Evolutionary conservation across 2,113 vertebrate genomes (phyloP).

Genomic region (Datnioides undecimradiatus): DNA sequence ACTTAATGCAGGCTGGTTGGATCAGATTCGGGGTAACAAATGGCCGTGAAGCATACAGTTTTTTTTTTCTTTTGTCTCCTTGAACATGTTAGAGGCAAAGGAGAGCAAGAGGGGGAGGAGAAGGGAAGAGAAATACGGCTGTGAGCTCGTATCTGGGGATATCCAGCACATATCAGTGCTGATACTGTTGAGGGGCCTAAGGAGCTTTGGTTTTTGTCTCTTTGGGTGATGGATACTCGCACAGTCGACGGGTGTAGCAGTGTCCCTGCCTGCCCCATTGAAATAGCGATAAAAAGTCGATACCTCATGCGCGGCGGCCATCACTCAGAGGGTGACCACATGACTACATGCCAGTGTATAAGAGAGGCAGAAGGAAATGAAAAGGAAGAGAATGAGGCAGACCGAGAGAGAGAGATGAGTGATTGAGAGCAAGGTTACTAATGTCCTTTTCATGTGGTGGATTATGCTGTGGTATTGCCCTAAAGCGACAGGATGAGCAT

Average conservation of each 20-base stretch:
- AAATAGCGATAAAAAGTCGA: slow-evolving; percentile 55
- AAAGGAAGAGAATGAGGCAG: neutral
- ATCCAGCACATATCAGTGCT: slow-evolving; percentile 22
- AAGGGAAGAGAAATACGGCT: slow-evolving; percentile 3
- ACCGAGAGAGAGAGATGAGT: slow-evolving; percentile 31
- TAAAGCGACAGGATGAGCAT: slow-evolving; percentile 35
- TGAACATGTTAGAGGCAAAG: neutral
- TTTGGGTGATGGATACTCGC: slow-evolving; percentile 29
- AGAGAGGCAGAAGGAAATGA: slow-evolving; percentile 26
- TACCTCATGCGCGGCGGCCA: slow-evolving; percentile 38
- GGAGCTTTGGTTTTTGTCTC: slow-evolving; percentile 46
- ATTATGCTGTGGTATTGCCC: slow-evolving; percentile 40
- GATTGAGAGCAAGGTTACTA: slow-evolving; percentile 51
- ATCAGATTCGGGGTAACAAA: neutral
- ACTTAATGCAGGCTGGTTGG: neutral
- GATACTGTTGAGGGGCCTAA: slow-evolving; percentile 25
- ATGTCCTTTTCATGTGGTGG: slow-evolving; percentile 53
- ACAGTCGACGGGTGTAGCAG: slow-evolving; percentile 12
- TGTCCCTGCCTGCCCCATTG: slow-evolving; percentile 45
- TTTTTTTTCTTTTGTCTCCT: neutral
- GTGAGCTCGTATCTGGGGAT: slow-evolving; percentile 2
- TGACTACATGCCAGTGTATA: slow-evolving; percentile 22
- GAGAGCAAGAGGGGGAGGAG: neutral
- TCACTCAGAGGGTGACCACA: slow-evolving; percentile 45
- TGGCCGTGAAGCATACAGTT: neutral